Percentiles rank a stretch among this genome's conserved stretches.
Evolutionary conservation across 2,797 vertebrate species (phyloP).

Genomic region (Chromis chromis): DNA sequence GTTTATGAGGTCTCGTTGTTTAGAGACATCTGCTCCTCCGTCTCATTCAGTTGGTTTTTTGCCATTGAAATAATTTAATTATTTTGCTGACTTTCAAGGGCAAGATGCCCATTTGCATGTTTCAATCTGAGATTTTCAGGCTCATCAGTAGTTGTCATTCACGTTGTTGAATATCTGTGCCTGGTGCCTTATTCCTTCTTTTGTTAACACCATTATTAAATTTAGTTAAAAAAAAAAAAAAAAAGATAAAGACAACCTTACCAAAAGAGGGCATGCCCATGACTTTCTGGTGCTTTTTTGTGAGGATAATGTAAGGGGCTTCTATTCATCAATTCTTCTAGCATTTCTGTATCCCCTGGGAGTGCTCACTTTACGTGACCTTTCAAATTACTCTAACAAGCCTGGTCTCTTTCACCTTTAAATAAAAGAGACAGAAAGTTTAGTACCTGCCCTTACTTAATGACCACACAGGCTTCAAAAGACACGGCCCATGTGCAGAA

Average conservation of each 20-base stretch:
- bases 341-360: background rate
- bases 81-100: background rate
- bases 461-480: background rate
- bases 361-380: background rate
- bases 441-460: background rate
- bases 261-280: background rate
- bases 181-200: background rate
- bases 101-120: background rate
- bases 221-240: too few relatives aligned
- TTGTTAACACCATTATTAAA: too few relatives aligned
- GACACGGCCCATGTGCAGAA: background rate
- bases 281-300: background rate
- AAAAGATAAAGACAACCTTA: too few relatives aligned
- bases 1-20: background rate
- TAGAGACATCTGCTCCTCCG: background rate
- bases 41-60: background rate
- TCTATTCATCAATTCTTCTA: slow-evolving; percentile 1
- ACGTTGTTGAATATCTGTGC: background rate
- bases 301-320: background rate
- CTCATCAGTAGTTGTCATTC: background rate
- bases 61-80: background rate
- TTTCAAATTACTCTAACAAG: background rate
- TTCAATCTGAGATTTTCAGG: background rate
- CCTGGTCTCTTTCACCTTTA: background rate
- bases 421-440: background rate